Conservation (phyloP, 2,113 vertebrate genomes). For the Cariama cristata region DNA sequence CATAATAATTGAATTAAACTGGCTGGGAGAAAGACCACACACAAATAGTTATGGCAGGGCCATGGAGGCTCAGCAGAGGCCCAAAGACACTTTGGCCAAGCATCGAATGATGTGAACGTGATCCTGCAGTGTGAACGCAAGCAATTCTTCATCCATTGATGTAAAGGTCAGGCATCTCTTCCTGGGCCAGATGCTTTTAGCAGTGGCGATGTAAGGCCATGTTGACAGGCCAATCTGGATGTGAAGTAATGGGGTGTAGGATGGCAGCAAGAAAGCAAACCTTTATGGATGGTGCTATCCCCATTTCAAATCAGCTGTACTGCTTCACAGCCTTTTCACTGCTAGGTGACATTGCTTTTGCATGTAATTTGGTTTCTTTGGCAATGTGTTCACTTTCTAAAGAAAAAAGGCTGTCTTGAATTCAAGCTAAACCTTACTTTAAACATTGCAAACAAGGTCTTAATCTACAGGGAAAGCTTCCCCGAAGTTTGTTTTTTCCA, state of each 20-base stretch:
- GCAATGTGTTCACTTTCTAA: neutral
- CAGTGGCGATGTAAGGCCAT: neutral
- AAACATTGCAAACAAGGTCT: neutral
- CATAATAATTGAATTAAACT: neutral
- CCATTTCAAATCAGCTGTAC: neutral
- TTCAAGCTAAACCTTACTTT: neutral
- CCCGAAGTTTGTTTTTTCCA: neutral
- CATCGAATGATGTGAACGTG: neutral
- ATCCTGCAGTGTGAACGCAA: neutral
- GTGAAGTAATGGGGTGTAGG: neutral
- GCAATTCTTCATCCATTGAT: neutral
- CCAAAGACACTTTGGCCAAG: neutral
- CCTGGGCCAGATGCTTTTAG: neutral
- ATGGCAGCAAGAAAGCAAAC: neutral
- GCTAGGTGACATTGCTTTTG: constrained; percentile 5
- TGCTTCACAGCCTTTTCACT: neutral
- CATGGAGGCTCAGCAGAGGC: neutral
- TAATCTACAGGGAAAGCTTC: neutral
- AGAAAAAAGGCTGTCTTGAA: neutral
- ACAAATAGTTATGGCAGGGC: neutral
- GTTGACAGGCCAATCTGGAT: neutral
- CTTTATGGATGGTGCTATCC: neutral
- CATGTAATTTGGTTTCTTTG: neutral
- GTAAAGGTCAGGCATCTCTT: neutral
- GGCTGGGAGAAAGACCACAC: neutral